Conservation (phyloP, 2,113 vertebrate genomes). For the Cinclus mexicanus region DNA sequence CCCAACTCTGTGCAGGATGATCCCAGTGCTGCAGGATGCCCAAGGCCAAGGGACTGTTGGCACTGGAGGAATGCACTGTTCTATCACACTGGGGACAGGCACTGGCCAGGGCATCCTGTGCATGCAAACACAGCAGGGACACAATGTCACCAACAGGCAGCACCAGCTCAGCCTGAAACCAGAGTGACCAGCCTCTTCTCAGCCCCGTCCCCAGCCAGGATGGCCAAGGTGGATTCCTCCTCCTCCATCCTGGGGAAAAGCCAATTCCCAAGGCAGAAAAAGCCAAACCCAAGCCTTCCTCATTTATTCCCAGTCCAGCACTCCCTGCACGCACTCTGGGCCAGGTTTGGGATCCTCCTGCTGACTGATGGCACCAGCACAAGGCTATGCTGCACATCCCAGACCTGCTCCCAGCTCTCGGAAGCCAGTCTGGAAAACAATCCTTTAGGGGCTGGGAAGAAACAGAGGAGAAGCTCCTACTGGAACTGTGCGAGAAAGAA, state of each 20-base stretch:
- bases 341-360: neutral
- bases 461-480: neutral
- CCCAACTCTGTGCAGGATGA: neutral
- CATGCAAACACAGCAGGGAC: neutral
- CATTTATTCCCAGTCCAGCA: neutral
- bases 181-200: neutral
- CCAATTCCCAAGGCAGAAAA: neutral
- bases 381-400: neutral
- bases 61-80: neutral
- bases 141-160: neutral
- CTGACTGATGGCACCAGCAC: neutral
- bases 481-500: constrained; percentile 33
- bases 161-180: neutral
- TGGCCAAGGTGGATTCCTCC: neutral
- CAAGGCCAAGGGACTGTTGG: neutral
- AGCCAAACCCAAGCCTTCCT: neutral
- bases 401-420: neutral
- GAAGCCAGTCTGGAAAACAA: constrained; percentile 40
- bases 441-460: constrained; percentile 51
- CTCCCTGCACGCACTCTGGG: neutral
- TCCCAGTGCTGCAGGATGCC: neutral
- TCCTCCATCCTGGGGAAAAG: neutral
- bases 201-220: neutral
- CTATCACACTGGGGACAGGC: neutral
- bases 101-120: neutral